Conservation (phyloP, 2,797 vertebrate genomes). For the Rallus crepitans region DNA sequence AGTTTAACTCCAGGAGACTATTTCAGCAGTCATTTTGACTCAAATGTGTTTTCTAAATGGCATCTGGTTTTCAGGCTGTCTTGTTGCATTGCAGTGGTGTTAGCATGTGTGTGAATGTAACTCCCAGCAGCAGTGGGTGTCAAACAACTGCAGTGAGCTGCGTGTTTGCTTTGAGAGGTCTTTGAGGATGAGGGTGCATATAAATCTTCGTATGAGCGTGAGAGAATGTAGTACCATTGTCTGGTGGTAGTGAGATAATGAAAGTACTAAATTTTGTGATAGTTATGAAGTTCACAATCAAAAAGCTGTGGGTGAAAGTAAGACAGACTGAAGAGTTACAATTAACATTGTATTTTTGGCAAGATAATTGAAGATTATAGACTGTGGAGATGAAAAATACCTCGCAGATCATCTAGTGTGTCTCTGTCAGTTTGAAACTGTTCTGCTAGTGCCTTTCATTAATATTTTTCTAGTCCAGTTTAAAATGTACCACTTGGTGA, state of each 20-base stretch:
- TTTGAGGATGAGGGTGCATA: accelerated
- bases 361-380: neutral
- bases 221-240: neutral
- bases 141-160: neutral
- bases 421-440: neutral
- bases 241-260: neutral
- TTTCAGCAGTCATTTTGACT: neutral
- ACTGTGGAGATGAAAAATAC: neutral
- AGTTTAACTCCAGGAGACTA: conserved; percentile 40
- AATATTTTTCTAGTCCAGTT: neutral
- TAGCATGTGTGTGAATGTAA: neutral
- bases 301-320: neutral
- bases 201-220: neutral
- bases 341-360: neutral
- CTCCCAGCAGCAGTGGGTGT: neutral
- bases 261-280: neutral
- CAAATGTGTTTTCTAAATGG: conserved; percentile 40
- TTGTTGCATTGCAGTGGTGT: conserved; percentile 15
- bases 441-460: neutral
- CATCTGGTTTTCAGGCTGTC: neutral
- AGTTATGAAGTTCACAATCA: neutral
- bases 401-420: neutral
- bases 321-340: neutral
- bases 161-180: neutral
- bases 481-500: neutral